Evolutionary conservation across 2,888 invertebrate species (phyloP).

Genomic region (Ophion ventricosus): DNA sequence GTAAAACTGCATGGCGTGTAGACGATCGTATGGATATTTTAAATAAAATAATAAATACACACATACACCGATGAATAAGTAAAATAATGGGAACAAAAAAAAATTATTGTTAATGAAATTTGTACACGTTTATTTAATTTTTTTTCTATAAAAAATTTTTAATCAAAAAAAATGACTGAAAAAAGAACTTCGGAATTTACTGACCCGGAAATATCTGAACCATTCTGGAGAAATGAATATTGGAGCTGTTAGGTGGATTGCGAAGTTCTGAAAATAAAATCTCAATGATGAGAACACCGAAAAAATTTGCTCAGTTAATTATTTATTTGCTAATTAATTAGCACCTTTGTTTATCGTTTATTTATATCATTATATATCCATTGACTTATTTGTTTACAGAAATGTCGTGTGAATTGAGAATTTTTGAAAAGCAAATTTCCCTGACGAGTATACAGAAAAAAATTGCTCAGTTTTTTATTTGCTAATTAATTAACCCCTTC

Average conservation of each 20-base stretch:
- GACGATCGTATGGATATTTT: no score
- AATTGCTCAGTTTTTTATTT: no score
- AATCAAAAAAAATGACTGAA: no score
- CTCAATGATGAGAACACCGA: not conserved
- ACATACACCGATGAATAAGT: not conserved
- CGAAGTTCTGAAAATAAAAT: not conserved
- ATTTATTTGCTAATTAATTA: not conserved
- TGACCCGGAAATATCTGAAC: no score
- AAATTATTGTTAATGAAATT: not conserved
- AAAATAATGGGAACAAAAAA: not conserved
- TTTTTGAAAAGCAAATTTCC: no score
- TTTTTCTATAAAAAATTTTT: not conserved
- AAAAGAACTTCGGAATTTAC: no score
- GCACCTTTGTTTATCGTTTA: not conserved
- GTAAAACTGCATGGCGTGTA: not conserved
- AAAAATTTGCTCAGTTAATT: not conserved
- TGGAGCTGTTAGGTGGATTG: not conserved
- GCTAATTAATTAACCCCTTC: no score
- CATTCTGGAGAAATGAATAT: not conserved
- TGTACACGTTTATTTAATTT: not conserved
- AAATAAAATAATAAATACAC: not conserved
- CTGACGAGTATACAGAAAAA: no score
- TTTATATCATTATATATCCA: not conserved
- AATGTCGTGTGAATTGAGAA: no score
- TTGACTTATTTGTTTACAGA: not conserved